Base-by-base conservation (phyloP, 2,797 vertebrate genomes). In the Acridotheres tristis region DNA sequence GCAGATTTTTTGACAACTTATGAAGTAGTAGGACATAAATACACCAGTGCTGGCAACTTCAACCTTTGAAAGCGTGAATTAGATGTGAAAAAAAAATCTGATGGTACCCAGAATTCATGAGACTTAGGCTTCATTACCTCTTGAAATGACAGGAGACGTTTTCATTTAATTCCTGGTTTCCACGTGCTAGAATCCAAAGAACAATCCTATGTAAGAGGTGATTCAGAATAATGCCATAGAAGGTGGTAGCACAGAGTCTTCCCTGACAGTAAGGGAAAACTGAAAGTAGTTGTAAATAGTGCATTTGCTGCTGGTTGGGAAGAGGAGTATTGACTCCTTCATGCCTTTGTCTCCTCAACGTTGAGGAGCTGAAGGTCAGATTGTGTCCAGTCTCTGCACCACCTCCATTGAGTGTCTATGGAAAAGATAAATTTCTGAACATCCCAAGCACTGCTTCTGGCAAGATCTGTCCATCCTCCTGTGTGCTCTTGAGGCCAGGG, bases 1-100 rank as follows among this genome's bases (percentile, higher is more conserved):
- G 75, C 42, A 51, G 43, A 18, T 50, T 68, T 83, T 95, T 71
- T 83, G 58, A 94, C 73, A 88, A 32, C 13, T 89, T 77, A 68
- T 0, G 7, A 76, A 57, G 85, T 26, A 67, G 55, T 71, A 50
- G 57, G 65, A 59, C 1, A 5, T 93, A 92, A 96, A 67, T 86
- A 80, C 1, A 2, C n/a, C 42, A 42, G 16, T 54, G 40, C 4
- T 74, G 65, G 45, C 50, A 77, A 51, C 47, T 67, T 92, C 61
- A 77, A 5, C 61, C 84, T 90, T 83, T 76, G 40, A 65, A 85
- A 62, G 42, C 51, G 30, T 77, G 75, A 89, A 65, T 75, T 58
- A 30, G 36, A 18, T 74, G 42, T 40, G 71, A 65, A 89, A 84
- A 86, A 86, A 75, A 76, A 58, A 40, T 69, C 66, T 23, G 21